Percentiles rank a stretch among this genome's conserved stretches.
Conservation (phyloP, 2,888 invertebrate species). For the Synergus japonicus region DNA sequence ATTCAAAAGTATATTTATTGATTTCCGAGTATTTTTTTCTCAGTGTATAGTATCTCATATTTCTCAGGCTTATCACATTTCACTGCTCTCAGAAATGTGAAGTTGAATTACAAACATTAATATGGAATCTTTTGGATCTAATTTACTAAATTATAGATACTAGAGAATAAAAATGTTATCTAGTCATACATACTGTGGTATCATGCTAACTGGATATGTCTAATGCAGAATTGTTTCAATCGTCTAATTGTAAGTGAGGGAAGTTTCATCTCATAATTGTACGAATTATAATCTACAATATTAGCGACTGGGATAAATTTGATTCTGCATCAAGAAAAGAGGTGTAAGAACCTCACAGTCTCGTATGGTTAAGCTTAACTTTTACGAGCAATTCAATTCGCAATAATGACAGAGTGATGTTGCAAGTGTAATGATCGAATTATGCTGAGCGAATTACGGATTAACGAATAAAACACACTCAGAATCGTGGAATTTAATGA, state of each 20-base stretch:
- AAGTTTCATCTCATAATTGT: slow-evolving; percentile 11
- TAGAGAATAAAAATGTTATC: not conserved
- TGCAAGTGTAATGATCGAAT: slow-evolving; percentile 1
- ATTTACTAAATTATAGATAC: slow-evolving; percentile 1
- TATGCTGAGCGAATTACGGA: slow-evolving; percentile 10
- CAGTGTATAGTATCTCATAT: not conserved
- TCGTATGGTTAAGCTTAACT: slow-evolving; percentile 12
- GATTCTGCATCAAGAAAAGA: slow-evolving; percentile 13
- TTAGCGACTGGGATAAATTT: slow-evolving; percentile 20
- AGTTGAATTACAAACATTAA: not conserved
- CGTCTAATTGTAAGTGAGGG: not conserved
- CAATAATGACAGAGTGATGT: slow-evolving; percentile 1
- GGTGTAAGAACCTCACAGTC: slow-evolving; percentile 11
- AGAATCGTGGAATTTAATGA: slow-evolving; percentile 47
- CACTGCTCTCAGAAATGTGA: not conserved
- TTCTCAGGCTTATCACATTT: not conserved
- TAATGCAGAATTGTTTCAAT: not conserved
- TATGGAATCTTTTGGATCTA: not conserved
- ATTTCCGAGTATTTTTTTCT: no score
- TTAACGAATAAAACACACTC: not conserved
- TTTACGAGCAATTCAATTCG: slow-evolving; percentile 19
- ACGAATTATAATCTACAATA: slow-evolving; percentile 5
- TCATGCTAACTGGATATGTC: not conserved
- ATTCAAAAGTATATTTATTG: no score
- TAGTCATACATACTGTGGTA: not conserved